These are phyloP conservation scores for Todiramphus chloris DNA, from an alignment of 2,113 vertebrate genomes.

Conservation along the genomic window DNA sequence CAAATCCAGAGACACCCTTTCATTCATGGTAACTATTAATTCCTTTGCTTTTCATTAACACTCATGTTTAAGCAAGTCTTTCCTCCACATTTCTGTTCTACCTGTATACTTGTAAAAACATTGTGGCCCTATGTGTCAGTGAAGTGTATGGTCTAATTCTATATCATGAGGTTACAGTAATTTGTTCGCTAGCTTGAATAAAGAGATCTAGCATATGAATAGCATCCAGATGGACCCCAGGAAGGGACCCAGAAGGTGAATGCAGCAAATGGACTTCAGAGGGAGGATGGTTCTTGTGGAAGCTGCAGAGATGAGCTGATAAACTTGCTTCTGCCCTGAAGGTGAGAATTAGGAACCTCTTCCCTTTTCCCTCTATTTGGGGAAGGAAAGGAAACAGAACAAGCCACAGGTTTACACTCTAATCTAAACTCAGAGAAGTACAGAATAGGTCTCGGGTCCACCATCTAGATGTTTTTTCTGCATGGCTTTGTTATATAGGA, in stretches of 20 bases:
- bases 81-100: background rate
- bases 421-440: background rate
- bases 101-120: background rate
- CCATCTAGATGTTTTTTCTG: background rate
- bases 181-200: background rate
- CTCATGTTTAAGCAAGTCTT: background rate
- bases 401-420: background rate
- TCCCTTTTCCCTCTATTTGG: background rate
- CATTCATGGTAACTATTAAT: background rate
- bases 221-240: background rate
- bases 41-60: background rate
- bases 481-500: background rate
- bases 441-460: background rate
- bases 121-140: background rate
- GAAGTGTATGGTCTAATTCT: background rate
- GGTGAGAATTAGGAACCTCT: background rate
- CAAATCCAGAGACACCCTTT: background rate
- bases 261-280: background rate
- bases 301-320: background rate
- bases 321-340: background rate
- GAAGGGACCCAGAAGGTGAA: background rate
- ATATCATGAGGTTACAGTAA: background rate
- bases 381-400: background rate
- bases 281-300: background rate
- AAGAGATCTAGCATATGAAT: background rate